Evolutionary conservation across 2,113 vertebrate genomes (phyloP).

Genomic region (Pan troglodytes): NHGRI_mPanTro3-v2.1_pri NC_072416.2:12828001-12828500

Average conservation of each 20-base stretch:
- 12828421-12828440: background rate
- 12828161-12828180: background rate
- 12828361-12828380: slow-evolving; percentile 12
- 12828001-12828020: slow-evolving; percentile 56
- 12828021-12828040: slow-evolving; percentile 55
- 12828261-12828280: background rate
- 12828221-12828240: background rate
- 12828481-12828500: background rate
- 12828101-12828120: slow-evolving; percentile 16
- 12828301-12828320: background rate
- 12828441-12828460: background rate
- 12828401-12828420: background rate
- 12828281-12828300: background rate
- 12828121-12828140: slow-evolving; percentile 8
- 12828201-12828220: background rate
- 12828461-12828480: background rate
- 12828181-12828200: background rate
- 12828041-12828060: slow-evolving; percentile 64
- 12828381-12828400: background rate
- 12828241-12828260: background rate
- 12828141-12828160: background rate
- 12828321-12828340: background rate
- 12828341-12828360: background rate
- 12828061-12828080: slow-evolving; percentile 73
- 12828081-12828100: slow-evolving; percentile 56